A percentile compares a stretch with the other conserved stretches of the same genome.
These are phyloP conservation scores for Amblyjoppa proteus DNA, from an alignment of 2,888 invertebrate genomes.

Conservation along the genomic window DNA sequence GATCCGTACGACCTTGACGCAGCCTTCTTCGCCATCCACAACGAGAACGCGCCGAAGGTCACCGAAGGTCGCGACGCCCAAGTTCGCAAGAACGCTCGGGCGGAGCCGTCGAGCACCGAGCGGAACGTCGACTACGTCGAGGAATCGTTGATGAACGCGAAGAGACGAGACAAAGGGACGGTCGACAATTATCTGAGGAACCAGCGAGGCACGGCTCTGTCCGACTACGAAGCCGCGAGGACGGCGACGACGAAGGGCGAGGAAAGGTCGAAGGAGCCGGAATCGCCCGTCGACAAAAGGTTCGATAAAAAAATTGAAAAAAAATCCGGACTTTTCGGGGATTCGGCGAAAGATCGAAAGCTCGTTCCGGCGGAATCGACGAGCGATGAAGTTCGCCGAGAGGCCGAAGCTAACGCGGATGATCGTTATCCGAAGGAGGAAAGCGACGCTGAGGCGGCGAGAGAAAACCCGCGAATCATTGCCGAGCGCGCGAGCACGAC, in stretches of 20 bases:
- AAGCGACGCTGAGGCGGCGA: conserved; percentile 19
- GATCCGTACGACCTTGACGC: conserved; percentile 81
- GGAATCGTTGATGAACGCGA: conserved; percentile 77
- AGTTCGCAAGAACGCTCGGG: background rate
- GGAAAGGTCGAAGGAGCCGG: background rate
- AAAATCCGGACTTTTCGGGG: conserved; percentile 33
- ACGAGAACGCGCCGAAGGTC: conserved; percentile 76
- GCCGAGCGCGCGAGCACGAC: conserved; percentile 49
- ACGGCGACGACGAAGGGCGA: background rate
- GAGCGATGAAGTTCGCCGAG: conserved; percentile 39
- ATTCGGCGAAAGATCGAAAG: conserved; percentile 9
- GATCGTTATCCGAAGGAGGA: conserved; percentile 65
- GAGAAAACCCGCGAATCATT: conserved; percentile 38
- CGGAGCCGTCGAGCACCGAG: conserved; percentile 4
- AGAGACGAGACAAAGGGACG: conserved; percentile 70
- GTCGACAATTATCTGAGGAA: conserved; percentile 66
- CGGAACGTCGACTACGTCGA: conserved; percentile 75
- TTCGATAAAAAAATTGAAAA: conserved; percentile 36
- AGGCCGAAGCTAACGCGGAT: conserved; percentile 60
- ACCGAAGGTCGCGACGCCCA: conserved; percentile 78
- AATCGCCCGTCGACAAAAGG: conserved; percentile 3
- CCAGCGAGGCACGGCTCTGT: conserved; percentile 63
- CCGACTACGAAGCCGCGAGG: conserved; percentile 37
- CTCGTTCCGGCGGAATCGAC: background rate
- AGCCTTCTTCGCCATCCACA: conserved; percentile 77